Percentiles rank a stretch among this genome's conserved stretches.
Evolutionary conservation across 2,888 invertebrate species (phyloP).

Genomic region (Aporophyla nigra): DNA sequence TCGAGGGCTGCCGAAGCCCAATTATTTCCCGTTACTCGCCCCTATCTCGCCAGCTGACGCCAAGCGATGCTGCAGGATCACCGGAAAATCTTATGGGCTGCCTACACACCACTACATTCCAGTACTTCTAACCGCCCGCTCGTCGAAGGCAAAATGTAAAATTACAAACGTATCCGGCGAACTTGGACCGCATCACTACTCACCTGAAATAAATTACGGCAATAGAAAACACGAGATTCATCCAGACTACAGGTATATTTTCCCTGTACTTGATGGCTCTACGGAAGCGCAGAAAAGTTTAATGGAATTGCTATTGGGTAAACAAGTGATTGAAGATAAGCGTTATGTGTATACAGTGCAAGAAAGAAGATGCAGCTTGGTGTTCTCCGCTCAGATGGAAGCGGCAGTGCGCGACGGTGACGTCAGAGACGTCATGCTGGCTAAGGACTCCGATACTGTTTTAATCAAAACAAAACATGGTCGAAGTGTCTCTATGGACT

Average conservation of each 20-base stretch:
- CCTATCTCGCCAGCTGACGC: constrained; percentile 96
- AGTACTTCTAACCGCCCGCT: constrained; percentile 91
- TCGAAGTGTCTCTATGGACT: constrained; percentile 94
- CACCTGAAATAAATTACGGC: constrained; percentile 92
- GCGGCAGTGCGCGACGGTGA: constrained; percentile 95
- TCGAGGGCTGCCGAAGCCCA: constrained; percentile 95
- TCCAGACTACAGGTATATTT: constrained; percentile 94
- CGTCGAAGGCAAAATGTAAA: constrained; percentile 90
- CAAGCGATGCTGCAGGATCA: constrained; percentile 94
- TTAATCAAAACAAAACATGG: constrained; percentile 94
- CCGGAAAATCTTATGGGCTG: constrained; percentile 94
- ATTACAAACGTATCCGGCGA: constrained; percentile 92
- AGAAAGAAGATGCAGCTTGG: constrained; percentile 94
- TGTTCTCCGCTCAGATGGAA: constrained; percentile 94
- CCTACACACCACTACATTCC: constrained; percentile 95
- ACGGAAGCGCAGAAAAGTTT: constrained; percentile 92
- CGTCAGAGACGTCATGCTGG: constrained; percentile 94
- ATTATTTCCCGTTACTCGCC: constrained; percentile 95
- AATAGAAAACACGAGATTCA: constrained; percentile 93
- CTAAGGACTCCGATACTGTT: constrained; percentile 94
- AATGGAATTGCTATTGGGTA: constrained; percentile 91
- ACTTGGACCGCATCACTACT: constrained; percentile 91
- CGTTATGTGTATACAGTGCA: constrained; percentile 94
- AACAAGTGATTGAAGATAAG: constrained; percentile 90
- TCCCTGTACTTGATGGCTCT: constrained; percentile 93